Evolutionary conservation across 2,888 invertebrate species (phyloP), one percentile per base, ranked within the genome.

Genomic region (Helobdella robusta): DNA sequence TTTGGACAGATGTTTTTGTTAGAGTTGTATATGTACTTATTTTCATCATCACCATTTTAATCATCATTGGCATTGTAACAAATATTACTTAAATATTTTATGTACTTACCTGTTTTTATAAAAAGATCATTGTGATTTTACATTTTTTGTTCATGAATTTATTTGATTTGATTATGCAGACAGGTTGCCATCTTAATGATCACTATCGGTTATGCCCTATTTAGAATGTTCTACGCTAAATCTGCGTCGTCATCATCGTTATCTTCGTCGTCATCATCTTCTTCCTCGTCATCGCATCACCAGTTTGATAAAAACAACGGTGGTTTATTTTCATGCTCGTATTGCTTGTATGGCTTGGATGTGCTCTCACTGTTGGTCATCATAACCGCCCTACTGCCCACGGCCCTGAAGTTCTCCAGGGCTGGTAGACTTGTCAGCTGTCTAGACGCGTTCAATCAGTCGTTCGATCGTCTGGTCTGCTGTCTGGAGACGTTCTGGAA

Each of bases 151-250:
- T n/a, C n/a, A n/a, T n/a, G n/a, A n/a, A n/a, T n/a, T n/a, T n/a
- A n/a, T n/a, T n/a, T n/a, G 58, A 30, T 28, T 11, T 30, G 6
- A 28, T 30, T 58, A 11, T 59, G 23, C 63, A 68, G 68, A 46
- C 68, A 68, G 56, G 52, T 68, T 4, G 67, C 62, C 5, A 50
- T 68, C 3, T 58, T 68, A 28, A 59, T 52, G 4, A 59, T 65
- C 11, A 59, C 67, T 6, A 62, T 68, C 23, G 67, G 65, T 6
- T 68, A 68, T 34, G 68, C 60, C 18, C 40, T 59, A 2, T 59
- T 68, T 25, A 65, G 68, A 20, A 67, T 68, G 68, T 58, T 68
- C 40, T 65, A 63, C 56, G 28, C 65, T 46, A 68, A 68, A 44
- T 65, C 67, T 23, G 25, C 25, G 20, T 32, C 56, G n/a, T 30